phyloP scores from a whole-genome alignment of 2,888 invertebrate species.

The Lydus trimaculatus region DNA sequence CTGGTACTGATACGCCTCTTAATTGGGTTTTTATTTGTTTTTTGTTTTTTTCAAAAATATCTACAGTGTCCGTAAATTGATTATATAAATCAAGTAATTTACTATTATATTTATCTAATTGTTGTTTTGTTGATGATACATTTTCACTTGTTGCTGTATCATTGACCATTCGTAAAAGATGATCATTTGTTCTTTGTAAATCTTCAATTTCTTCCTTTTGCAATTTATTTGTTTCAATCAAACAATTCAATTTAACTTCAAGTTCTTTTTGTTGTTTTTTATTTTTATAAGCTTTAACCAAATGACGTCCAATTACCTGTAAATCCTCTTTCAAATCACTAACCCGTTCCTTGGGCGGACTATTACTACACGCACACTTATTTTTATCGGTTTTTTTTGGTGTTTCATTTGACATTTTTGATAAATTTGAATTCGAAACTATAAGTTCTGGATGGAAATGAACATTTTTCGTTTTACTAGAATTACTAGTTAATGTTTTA shows the following conservation, averaged over 20 bases:
- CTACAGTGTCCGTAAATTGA: not conserved
- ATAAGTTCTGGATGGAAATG: too few species aligned
- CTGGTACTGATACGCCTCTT: not conserved
- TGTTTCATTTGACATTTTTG: not conserved
- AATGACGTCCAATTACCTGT: not conserved
- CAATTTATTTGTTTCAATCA: not conserved
- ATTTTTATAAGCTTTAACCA: not conserved
- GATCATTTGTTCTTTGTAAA: not conserved
- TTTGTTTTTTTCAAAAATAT: not conserved
- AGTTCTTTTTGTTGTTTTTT: not conserved
- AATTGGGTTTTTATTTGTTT: not conserved
- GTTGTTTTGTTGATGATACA: not conserved
- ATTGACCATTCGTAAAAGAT: not conserved
- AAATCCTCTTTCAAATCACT: not conserved
- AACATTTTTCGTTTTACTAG: not conserved
- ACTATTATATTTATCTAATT: not conserved
- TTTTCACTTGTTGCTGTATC: not conserved
- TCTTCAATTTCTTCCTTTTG: not conserved
- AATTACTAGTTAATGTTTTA: not conserved
- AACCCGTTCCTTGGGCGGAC: too few species aligned
- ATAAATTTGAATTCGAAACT: too few species aligned
- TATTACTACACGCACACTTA: too few species aligned
- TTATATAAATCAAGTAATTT: not conserved
- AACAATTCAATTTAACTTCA: not conserved
- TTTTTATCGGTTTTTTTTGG: not conserved